Conservation (phyloP, 2,113 vertebrate genomes). For the Toxotes jaculatrix region DNA sequence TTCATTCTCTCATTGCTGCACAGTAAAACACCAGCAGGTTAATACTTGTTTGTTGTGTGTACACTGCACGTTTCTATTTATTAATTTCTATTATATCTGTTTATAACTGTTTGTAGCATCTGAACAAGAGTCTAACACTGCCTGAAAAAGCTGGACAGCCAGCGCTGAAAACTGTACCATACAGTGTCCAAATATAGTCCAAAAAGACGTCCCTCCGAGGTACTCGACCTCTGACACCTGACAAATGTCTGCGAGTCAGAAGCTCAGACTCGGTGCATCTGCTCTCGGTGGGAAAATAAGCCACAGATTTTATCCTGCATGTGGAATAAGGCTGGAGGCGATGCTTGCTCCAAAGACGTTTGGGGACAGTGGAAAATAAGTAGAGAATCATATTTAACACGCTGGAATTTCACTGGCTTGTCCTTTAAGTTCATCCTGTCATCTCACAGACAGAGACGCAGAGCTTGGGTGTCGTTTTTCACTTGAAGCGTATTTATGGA, state of each 20-base stretch:
- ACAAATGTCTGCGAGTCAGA: constrained; percentile 63
- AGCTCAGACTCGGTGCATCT: constrained; percentile 51
- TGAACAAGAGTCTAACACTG: background rate
- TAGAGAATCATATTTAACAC: constrained; percentile 45
- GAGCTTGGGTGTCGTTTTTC: constrained; percentile 16
- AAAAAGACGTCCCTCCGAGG: constrained; percentile 55
- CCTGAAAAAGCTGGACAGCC: background rate
- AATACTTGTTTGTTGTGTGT: background rate
- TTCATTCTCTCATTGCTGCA: background rate
- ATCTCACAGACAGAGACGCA: constrained; percentile 12
- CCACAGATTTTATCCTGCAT: constrained; percentile 55
- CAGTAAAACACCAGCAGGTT: background rate
- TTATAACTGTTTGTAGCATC: background rate
- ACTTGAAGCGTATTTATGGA: background rate
- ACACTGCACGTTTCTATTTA: background rate
- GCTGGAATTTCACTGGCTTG: constrained; percentile 40
- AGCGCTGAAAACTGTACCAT: constrained; percentile 2
- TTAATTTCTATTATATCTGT: background rate
- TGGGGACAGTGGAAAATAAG: constrained; percentile 58
- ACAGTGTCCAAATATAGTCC: constrained; percentile 25
- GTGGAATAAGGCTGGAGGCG: constrained; percentile 74
- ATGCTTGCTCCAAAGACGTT: constrained; percentile 54
- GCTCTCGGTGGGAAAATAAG: constrained; percentile 55
- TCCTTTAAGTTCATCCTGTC: constrained; percentile 34
- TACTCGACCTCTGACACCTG: constrained; percentile 64